Base-by-base conservation (phyloP, 2,797 vertebrate species). In the Myiotriccus ornatus region DNA sequence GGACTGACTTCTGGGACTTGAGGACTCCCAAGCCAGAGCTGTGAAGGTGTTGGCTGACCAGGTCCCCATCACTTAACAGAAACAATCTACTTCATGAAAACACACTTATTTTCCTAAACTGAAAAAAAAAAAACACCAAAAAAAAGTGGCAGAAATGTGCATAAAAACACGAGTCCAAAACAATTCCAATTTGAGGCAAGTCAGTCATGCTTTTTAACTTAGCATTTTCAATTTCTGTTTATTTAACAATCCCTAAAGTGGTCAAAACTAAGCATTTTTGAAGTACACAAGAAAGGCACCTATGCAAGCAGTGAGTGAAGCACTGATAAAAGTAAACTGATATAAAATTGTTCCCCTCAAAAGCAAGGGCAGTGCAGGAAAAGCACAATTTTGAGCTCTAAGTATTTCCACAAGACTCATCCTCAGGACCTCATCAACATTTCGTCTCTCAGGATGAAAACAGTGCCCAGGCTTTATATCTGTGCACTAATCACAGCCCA, bases 91-190 rank as follows among this genome's bases (percentile, higher is more conserved):
- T 53, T 41, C 4, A 30, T 14, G 18, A 43, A 73, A 77, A 81
- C 5, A 30, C 1, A 17, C 2, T 3, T 13, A 2, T 50, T 35
- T 14, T 35, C 18, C 27, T 19, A 20, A 46, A 8, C 2, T 63
- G 37, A 25, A 50, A 68, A 77, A 65, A 4, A 2, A 18, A 64
- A 4, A n/a, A n/a, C n/a, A n/a, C n/a, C n/a, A n/a, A n/a, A n/a
- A n/a, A 2, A 16, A 2, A 2, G 13, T 4, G 6, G 39, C n/a
- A 88, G 35, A 80, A 90, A 55, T 7, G 10, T 39, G 32, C 39
- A 49, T 14, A 28, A 71, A 70, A 50, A 28, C 18, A n/a, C 5
- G 71, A 81, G 28, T 60, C 30, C 27, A 41, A 57, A 64, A 37
- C 8, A 27, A 25, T 49, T 28, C 15, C 27, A 28, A 39, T 39